Percentiles rank a stretch among this genome's conserved stretches.
Conservation (phyloP, 2,888 invertebrate species). For the Orthosia gothica region DNA sequence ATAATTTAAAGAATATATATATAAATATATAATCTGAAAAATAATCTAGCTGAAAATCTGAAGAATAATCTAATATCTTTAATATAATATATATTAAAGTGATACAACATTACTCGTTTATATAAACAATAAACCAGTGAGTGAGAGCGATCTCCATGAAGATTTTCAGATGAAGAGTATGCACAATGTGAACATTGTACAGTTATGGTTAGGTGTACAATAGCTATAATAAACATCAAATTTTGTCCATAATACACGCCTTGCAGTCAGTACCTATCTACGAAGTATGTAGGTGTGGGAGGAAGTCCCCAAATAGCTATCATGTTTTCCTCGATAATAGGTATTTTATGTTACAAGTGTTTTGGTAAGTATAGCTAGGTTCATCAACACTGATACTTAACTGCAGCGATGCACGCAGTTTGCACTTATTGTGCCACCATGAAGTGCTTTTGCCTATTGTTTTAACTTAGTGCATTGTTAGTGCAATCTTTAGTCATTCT, state of each 20-base stretch:
- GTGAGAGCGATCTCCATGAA: neutral
- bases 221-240: neutral
- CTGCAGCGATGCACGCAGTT: neutral
- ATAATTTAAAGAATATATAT: too few relatives aligned
- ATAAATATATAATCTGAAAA: too few relatives aligned
- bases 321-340: slow-evolving; percentile 25
- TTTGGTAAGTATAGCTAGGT: neutral
- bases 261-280: neutral
- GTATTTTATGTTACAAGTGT: slow-evolving; percentile 1
- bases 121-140: neutral
- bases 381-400: slow-evolving; percentile 8
- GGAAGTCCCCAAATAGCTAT: slow-evolving; percentile 7
- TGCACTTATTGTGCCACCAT: slow-evolving; percentile 16
- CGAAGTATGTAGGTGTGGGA: neutral
- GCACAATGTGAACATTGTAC: neutral
- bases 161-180: neutral
- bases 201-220: neutral
- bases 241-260: neutral
- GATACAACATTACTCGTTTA: slow-evolving; percentile 1
- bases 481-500: slow-evolving; percentile 35
- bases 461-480: slow-evolving; percentile 37
- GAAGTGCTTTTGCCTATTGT: slow-evolving; percentile 26
- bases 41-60: too few relatives aligned
- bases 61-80: too few relatives aligned
- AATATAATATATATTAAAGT: too few relatives aligned